Conservation (phyloP, 2,113 vertebrate species). For the Lophura nycthemera region DNA sequence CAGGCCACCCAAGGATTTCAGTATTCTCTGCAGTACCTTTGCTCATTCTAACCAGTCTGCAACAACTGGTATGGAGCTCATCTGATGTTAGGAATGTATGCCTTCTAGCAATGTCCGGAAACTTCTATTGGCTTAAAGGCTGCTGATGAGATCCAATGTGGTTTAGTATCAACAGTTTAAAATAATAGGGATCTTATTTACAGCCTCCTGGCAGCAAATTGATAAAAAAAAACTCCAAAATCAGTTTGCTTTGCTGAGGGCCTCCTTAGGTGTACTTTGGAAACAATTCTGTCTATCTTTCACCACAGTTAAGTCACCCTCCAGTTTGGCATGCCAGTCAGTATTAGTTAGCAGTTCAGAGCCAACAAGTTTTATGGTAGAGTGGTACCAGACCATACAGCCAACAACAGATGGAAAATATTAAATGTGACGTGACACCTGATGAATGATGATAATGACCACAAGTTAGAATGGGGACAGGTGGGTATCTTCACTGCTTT, state of each 20-base stretch:
- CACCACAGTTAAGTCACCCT: conserved; percentile 78
- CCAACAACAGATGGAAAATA: conserved; percentile 59
- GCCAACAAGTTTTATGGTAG: conserved; percentile 75
- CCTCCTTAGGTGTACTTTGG: conserved; percentile 81
- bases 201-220: conserved; percentile 73
- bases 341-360: conserved; percentile 71
- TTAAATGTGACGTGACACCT: neutral
- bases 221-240: conserved; percentile 74
- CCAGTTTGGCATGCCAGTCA: conserved; percentile 64
- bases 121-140: conserved; percentile 26
- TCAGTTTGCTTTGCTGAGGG: conserved; percentile 84
- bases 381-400: conserved; percentile 51
- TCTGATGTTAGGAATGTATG: conserved; percentile 37
- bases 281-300: conserved; percentile 81
- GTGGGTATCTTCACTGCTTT: neutral
- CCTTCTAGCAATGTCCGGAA: conserved; percentile 50
- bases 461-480: neutral
- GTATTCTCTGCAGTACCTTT: neutral
- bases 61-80: conserved; percentile 9
- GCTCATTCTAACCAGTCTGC: neutral
- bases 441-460: conserved; percentile 33
- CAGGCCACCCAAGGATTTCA: conserved; percentile 73
- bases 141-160: conserved; percentile 44
- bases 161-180: conserved; percentile 65
- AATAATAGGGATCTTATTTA: conserved; percentile 80